Conservation (phyloP, 2,113 vertebrate genomes). For the Elanus axillaris region DNA sequence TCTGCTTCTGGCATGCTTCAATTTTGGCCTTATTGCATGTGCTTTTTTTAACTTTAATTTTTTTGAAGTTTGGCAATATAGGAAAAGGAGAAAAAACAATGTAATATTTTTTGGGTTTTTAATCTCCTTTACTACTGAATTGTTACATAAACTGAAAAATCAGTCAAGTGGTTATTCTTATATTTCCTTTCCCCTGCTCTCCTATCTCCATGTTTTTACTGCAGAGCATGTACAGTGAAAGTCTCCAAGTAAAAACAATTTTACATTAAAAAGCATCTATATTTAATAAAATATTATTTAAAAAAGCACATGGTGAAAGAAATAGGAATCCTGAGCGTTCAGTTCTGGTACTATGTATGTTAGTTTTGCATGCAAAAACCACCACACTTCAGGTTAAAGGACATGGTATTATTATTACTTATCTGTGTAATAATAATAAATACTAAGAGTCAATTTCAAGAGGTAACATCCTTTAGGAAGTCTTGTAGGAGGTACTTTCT, state of each 20-base stretch:
- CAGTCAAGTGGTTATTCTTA: not conserved
- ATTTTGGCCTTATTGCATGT: not conserved
- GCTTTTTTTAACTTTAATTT: not conserved
- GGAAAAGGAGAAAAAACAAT: not conserved
- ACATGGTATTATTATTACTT: not conserved
- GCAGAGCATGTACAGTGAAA: not conserved
- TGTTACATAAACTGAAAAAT: not conserved
- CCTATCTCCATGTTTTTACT: not conserved
- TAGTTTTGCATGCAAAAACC: not conserved
- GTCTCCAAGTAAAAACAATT: not conserved
- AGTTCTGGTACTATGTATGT: not conserved
- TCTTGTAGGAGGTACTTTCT: not conserved
- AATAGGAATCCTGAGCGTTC: not conserved
- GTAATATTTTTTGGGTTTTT: accelerated
- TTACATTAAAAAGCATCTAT: not conserved
- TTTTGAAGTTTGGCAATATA: not conserved
- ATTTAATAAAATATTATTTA: not conserved
- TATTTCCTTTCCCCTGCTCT: not conserved
- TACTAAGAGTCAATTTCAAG: not conserved
- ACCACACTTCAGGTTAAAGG: not conserved
- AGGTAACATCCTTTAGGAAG: not conserved
- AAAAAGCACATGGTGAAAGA: not conserved
- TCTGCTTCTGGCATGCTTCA: not conserved
- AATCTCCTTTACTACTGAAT: not conserved
- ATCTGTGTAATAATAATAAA: not conserved